Evolutionary conservation across 2,113 vertebrate genomes (phyloP).

Genomic region (Bufo gargarizans): DNA sequence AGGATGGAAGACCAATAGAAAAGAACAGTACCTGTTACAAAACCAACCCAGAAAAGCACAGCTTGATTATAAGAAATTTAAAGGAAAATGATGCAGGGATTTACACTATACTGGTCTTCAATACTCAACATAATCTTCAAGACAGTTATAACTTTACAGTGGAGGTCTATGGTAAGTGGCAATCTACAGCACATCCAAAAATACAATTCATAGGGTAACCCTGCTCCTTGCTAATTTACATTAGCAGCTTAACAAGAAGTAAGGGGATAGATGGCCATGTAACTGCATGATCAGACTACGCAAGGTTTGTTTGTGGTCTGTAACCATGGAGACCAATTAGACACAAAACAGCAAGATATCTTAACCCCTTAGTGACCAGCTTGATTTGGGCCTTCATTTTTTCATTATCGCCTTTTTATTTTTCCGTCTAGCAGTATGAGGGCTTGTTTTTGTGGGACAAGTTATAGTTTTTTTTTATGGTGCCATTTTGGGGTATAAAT

Average conservation of each 20-base stretch:
- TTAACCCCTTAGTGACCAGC: no score
- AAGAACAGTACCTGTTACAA: slow-evolving; percentile 79
- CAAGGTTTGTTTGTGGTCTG: no score
- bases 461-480: no score
- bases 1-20: slow-evolving; percentile 77
- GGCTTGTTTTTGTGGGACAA: no score
- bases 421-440: no score
- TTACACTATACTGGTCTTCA: slow-evolving; percentile 80
- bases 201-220: background rate
- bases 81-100: slow-evolving; percentile 78
- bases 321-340: no score
- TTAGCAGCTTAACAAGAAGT: background rate
- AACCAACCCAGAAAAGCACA: slow-evolving; percentile 65
- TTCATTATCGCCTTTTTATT: no score
- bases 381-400: no score
- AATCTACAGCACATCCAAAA: background rate
- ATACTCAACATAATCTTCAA: slow-evolving; percentile 68
- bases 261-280: background rate
- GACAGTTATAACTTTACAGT: slow-evolving; percentile 82
- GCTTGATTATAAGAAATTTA: slow-evolving; percentile 76
- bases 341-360: no score
- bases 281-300: background rate
- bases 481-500: no score
- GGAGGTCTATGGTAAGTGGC: slow-evolving; percentile 76
- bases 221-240: background rate